phyloP scores from a whole-genome alignment of 2,888 invertebrate genomes.

The Kryphioiulus occultus region DNA sequence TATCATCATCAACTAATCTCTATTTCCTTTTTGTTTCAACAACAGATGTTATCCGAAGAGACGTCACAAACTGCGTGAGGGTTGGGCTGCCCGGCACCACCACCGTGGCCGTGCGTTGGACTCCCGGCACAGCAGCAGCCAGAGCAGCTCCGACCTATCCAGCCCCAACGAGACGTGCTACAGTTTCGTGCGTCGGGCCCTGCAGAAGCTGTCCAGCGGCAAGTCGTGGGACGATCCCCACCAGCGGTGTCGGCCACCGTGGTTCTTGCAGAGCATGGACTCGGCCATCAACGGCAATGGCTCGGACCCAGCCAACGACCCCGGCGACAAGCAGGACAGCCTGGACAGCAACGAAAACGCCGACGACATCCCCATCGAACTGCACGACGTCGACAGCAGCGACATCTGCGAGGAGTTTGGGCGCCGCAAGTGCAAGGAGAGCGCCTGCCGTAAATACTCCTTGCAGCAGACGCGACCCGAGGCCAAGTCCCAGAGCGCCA shows the following conservation, averaged over 20 bases:
- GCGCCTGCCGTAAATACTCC: background rate
- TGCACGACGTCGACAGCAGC: slow-evolving; percentile 74
- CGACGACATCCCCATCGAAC: slow-evolving; percentile 86
- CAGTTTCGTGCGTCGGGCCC: slow-evolving; percentile 86
- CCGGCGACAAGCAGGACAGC: slow-evolving; percentile 62
- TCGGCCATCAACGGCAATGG: background rate
- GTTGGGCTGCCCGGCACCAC: slow-evolving; percentile 50
- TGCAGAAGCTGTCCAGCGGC: slow-evolving; percentile 65
- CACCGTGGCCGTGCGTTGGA: slow-evolving; percentile 52
- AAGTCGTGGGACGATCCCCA: slow-evolving; percentile 50
- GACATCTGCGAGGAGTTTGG: background rate
- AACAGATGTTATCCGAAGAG: slow-evolving; percentile 50
- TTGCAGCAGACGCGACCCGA: background rate
- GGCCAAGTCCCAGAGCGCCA: slow-evolving; percentile 17
- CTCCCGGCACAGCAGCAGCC: slow-evolving; percentile 63
- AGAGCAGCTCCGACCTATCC: slow-evolving; percentile 85
- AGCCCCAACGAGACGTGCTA: slow-evolving; percentile 94
- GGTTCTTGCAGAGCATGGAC: slow-evolving; percentile 52
- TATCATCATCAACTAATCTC: too few species aligned
- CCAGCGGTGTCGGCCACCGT: slow-evolving; percentile 50
- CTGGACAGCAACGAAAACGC: slow-evolving; percentile 64
- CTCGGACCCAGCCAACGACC: background rate
- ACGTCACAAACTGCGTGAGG: slow-evolving; percentile 54
- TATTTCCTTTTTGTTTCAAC: too few species aligned
- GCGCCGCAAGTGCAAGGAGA: background rate